A percentile compares a stretch with the other conserved stretches of the same genome.
phyloP scores from a whole-genome alignment of 2,797 vertebrate species.

The Epinephelus malabaricus region DNA sequence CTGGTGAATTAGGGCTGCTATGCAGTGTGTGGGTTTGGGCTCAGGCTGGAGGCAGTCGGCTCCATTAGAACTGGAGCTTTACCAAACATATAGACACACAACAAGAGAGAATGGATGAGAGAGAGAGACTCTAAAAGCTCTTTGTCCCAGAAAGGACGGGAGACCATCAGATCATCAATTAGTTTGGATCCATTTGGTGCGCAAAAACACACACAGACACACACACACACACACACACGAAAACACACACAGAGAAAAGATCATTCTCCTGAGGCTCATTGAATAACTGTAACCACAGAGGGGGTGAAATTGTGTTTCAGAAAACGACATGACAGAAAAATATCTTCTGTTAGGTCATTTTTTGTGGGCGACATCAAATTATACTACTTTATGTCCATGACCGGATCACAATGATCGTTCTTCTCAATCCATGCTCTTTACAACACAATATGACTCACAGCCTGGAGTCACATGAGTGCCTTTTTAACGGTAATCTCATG shows the following conservation, averaged over 20 bases:
- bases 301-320: constrained; percentile 16
- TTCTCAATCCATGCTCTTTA: constrained; percentile 4
- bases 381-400: neutral
- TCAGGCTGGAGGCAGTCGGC: constrained; percentile 60
- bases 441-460: constrained; percentile 16
- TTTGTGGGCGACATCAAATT: constrained; percentile 16
- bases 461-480: constrained; percentile 22
- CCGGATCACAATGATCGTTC: constrained; percentile 1
- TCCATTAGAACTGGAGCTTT: constrained; percentile 66
- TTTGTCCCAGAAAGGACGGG: constrained; percentile 63
- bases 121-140: constrained; percentile 63
- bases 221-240: neutral
- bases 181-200: constrained; percentile 54
- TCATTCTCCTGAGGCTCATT: constrained; percentile 17
- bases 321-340: constrained; percentile 18
- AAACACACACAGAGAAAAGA: neutral
- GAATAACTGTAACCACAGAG: constrained; percentile 25
- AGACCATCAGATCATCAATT: constrained; percentile 66
- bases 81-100: constrained; percentile 47
- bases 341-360: neutral
- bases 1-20: constrained; percentile 45
- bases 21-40: constrained; percentile 47
- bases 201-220: constrained; percentile 2
- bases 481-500: constrained; percentile 51
- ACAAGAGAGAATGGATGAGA: constrained; percentile 32